These are phyloP conservation scores for Rhyacichthys aspro DNA, from an alignment of 2,797 vertebrate genomes.

Conservation along the genomic window DNA sequence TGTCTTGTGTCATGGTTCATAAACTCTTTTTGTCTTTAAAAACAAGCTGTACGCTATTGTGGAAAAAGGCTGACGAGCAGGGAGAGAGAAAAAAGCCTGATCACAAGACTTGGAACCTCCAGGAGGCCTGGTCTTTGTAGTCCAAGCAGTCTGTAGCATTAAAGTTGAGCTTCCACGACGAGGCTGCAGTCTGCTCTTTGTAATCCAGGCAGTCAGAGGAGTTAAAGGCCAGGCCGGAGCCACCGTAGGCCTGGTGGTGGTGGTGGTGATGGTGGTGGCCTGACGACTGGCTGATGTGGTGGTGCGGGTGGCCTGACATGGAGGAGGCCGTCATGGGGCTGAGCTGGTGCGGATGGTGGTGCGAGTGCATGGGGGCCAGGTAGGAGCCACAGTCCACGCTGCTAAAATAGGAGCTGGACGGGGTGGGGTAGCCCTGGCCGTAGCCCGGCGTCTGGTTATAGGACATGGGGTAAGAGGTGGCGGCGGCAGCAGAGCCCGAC, in stretches of 20 bases:
- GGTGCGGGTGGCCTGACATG: conserved; percentile 90
- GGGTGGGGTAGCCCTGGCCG: conserved; percentile 90
- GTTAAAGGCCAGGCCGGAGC: conserved; percentile 91
- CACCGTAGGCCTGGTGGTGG: conserved; percentile 89
- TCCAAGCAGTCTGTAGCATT: conserved; percentile 98
- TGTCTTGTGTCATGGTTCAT: conserved; percentile 62
- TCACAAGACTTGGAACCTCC: conserved; percentile 99
- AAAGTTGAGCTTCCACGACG: conserved; percentile 99
- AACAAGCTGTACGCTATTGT: conserved; percentile 72
- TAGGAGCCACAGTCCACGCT: conserved; percentile 97
- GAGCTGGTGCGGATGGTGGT: conserved; percentile 91
- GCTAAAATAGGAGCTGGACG: conserved; percentile 94
- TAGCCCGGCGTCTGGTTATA: conserved; percentile 94
- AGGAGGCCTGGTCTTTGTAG: conserved; percentile 99
- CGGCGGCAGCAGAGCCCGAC: conserved; percentile 78
- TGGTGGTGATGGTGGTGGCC: conserved; percentile 94
- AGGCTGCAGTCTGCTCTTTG: conserved; percentile 91
- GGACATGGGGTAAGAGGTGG: conserved; percentile 91
- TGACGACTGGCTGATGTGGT: conserved; percentile 92
- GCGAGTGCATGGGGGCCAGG: conserved; percentile 95
- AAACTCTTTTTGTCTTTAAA: conserved; percentile 71
- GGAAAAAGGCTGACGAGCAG: conserved; percentile 49
- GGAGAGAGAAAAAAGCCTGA: conserved; percentile 44
- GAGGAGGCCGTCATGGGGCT: conserved; percentile 94
- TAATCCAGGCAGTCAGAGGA: conserved; percentile 99